Evolutionary conservation across 2,888 invertebrate genomes (phyloP), one percentile per base, ranked within the genome.

Genomic region (Pocota personata): DNA sequence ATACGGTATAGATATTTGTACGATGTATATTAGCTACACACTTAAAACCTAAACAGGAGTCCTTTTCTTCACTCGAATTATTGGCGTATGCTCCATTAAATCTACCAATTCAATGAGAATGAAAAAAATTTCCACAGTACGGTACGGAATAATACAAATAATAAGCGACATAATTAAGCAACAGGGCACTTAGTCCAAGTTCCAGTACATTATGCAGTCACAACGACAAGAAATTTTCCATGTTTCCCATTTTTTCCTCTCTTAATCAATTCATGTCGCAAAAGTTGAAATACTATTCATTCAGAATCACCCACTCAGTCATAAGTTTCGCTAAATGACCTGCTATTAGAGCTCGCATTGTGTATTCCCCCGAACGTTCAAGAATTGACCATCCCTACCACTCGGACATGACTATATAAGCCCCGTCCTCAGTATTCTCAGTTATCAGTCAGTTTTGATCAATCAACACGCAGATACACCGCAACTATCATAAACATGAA

Each of bases 401-500:
- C 32, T 35, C 52, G n/a, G 24, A 21, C 27, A 32, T 35, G 69
- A 64, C 88, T 89, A 89, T 89, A 89, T 82, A 89, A 89, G 71
- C 71, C 67, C 57, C 46, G 30, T 16, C 14, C 50, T 16, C 21
- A 72, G 32, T 30, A 40, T 16, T 43, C 32, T 55, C 40, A 30
- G 30, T 27, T 73, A 88, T 88, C 88, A 89, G 87, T 88, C 78
- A 83, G 82, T 86, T 88, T 73, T 69, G 87, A 69, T 80, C 83
- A 77, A 76, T 72, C 80, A 71, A 66, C n/a, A n/a, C 82, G 83
- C 60, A 69, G 48, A 27, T 7, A 60, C 78, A 86, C 30, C 14
- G 73, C 32, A 75, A 52, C 10, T 35, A 71, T 32, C 21, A 21
- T 72, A 89, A 90, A 89, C 30, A 91, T 92, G 92, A 92, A 92